Base-by-base conservation (phyloP, 2,113 vertebrate species). In the Corythoichthys haematopterus region DNA sequence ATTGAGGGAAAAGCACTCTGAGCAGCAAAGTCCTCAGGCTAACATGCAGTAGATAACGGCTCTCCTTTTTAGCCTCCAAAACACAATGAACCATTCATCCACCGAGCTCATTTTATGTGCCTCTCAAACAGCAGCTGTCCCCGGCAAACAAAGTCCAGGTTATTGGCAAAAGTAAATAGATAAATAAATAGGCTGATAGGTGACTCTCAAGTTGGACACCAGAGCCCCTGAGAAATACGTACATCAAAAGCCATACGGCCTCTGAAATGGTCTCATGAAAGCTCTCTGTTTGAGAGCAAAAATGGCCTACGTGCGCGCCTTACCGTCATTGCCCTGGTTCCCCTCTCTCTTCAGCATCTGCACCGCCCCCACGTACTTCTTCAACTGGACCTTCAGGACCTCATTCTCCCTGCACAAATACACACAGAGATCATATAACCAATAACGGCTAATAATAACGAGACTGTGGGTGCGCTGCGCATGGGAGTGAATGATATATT, bases 321-420 rank as follows among this genome's bases (percentile, higher is more conserved):
- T 92, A 99, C 97, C 93, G 73, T 98, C 95, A 43, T 91, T 79
- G 60, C 89, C 83, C 55, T 95, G 94, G 74, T 93, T 94, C 43
- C 89, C 91, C 89, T 98, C 97, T 90, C 96, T 92, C 90, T 96
- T 97, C 87, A 99, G 93, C 97, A 99, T 99, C 92, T 99, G 97
- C 65, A 99, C 97, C 81, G 97, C 97, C 53, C 95, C 97, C 38
- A 99, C 97, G 2, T 99, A 99, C 76, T 99, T 99, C 94, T 98
- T 99, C 79, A 99, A 85, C 69, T 99, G 97, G 77, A 99, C 97
- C 91, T 99, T 99, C 47, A 99, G 93, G 75, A 99, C 97, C 74
- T 99, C 97, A 48, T 99, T 99, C 90, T 99, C 97, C 84, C 97
- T 99, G 89, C 60, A 87, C 57, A 78, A 40, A 81, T 33, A 65